phyloP scores from a whole-genome alignment of 2,113 vertebrate species.

The Onychorhynchus coronatus region DNA sequence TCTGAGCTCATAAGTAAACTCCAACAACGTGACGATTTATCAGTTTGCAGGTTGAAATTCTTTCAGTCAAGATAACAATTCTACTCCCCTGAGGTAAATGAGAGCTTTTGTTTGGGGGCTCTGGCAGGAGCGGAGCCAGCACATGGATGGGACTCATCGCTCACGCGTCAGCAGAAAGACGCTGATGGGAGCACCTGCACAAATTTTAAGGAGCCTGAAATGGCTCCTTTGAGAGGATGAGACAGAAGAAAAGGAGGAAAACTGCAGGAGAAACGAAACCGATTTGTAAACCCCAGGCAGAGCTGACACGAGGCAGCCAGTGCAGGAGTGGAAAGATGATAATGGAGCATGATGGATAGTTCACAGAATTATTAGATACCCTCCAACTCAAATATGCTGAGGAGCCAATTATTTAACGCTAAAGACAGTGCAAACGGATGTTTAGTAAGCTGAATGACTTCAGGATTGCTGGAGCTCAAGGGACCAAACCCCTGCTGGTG shows the following conservation, averaged over 20 bases:
- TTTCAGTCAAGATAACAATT: conserved; percentile 62
- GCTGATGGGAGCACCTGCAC: not conserved
- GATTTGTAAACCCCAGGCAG: conserved; percentile 22
- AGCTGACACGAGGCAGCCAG: not conserved
- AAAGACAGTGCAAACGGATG: not conserved
- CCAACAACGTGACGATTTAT: conserved; percentile 54
- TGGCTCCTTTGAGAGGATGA: not conserved
- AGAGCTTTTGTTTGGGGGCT: conserved; percentile 19
- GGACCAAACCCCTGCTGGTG: not conserved
- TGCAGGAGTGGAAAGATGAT: not conserved
- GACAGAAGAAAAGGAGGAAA: not conserved
- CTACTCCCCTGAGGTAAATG: conserved; percentile 50
- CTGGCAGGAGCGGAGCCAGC: not conserved
- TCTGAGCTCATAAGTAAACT: not conserved
- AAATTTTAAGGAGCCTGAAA: not conserved
- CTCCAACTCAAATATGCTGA: conserved; percentile 36
- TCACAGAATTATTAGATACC: not conserved
- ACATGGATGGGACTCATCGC: not conserved
- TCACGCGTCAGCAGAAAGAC: not conserved
- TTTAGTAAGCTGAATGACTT: conserved; percentile 1
- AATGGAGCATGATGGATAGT: conserved; percentile 8
- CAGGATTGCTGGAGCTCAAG: not conserved
- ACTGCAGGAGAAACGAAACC: not conserved
- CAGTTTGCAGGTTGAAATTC: conserved; percentile 39
- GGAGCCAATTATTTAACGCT: conserved; percentile 33